These are phyloP conservation scores for Thomomys bottae DNA, from an alignment of 2,113 vertebrate species.

Conservation along the genomic window DNA sequence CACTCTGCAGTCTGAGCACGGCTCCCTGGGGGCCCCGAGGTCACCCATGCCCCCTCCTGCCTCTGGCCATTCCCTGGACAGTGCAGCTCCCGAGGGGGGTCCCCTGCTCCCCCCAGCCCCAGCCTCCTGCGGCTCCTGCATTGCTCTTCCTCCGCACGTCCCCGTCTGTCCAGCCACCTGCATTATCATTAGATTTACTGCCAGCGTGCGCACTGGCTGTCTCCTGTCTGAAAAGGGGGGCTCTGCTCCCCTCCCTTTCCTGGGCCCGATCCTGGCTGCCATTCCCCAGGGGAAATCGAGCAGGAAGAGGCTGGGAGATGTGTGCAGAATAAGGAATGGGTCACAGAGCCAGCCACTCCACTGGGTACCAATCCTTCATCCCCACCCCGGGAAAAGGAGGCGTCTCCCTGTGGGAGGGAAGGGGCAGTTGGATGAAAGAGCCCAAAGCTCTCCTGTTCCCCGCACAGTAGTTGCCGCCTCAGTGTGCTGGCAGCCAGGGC, in stretches of 20 bases:
- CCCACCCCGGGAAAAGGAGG: not conserved
- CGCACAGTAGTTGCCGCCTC: no score
- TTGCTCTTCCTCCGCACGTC: no score
- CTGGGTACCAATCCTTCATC: not conserved
- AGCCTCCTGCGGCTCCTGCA: no score
- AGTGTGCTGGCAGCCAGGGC: not conserved
- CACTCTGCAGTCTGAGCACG: accelerated
- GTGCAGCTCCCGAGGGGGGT: no score
- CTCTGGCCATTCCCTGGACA: not conserved
- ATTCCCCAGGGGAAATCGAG: not conserved
- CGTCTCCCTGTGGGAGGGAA: no score
- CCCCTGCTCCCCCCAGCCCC: no score
- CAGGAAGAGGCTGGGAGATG: not conserved
- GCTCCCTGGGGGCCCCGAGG: not conserved
- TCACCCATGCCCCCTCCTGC: not conserved
- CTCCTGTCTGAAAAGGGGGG: no score
- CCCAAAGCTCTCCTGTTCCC: not conserved
- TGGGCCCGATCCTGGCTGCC: not conserved
- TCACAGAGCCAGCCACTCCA: not conserved
- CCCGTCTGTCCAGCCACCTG: no score
- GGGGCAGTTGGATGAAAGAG: not conserved
- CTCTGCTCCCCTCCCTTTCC: not conserved
- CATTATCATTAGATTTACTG: no score
- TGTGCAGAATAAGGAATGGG: not conserved
- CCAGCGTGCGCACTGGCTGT: no score